Percentiles rank a stretch among this genome's conserved stretches.
Evolutionary conservation across 2,113 vertebrate genomes (phyloP).

Genomic region (Alectura lathami): DNA sequence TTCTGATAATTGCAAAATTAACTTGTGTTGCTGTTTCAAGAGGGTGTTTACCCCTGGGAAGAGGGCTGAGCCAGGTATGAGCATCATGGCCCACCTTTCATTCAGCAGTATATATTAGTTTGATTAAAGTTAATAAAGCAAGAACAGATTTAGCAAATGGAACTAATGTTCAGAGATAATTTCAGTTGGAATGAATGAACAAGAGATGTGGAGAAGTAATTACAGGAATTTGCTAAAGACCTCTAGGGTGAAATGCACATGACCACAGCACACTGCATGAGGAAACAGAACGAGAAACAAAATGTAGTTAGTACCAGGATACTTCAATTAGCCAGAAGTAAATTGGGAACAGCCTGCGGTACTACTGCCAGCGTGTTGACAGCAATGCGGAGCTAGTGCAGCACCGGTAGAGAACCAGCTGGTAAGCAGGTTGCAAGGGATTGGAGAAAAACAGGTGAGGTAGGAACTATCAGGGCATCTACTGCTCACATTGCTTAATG

Average conservation of each 20-base stretch:
- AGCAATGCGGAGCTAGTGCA: not conserved
- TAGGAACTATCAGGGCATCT: not conserved
- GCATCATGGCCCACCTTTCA: constrained; percentile 47
- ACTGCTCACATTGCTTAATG: accelerated
- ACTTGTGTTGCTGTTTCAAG: not conserved
- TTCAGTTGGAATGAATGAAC: constrained; percentile 39
- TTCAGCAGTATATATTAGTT: constrained; percentile 25
- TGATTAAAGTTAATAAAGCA: constrained; percentile 71
- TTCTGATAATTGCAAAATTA: constrained; percentile 21
- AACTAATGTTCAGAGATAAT: constrained; percentile 53
- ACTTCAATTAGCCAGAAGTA: constrained; percentile 44
- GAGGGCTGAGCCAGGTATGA: constrained; percentile 12
- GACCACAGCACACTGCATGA: constrained; percentile 2
- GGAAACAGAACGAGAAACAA: constrained; percentile 9
- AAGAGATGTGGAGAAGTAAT: constrained; percentile 44
- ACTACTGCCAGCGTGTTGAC: not conserved
- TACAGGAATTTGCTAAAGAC: constrained; percentile 61
- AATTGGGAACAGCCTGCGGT: constrained; percentile 21
- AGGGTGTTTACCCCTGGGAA: constrained; percentile 37
- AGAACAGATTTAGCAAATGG: constrained; percentile 52
- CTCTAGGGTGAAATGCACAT: constrained; percentile 46
- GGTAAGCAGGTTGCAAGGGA: not conserved
- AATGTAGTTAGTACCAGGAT: constrained; percentile 20
- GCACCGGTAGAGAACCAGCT: not conserved
- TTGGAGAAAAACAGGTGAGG: not conserved